Evolutionary conservation across 2,113 vertebrate species (phyloP).

Genomic region (Anguilla japonica): DNA sequence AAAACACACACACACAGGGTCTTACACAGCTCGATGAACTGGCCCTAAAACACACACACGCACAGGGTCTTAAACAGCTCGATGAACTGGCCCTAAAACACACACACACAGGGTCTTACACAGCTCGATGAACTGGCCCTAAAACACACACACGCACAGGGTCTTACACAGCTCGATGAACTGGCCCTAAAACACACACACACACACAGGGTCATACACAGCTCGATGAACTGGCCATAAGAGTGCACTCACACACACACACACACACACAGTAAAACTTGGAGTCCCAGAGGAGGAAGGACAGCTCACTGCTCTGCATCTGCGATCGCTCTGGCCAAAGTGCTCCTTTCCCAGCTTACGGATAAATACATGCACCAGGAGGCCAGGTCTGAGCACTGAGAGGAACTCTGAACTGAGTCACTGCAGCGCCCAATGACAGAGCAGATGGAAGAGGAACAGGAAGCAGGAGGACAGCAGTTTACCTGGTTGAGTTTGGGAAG

Average conservation of each 20-base stretch:
- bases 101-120: background rate
- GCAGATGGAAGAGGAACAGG: background rate
- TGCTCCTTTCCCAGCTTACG: too few relatives aligned
- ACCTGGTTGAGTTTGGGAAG: constrained; percentile 95
- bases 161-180: too few relatives aligned
- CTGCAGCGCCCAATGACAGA: background rate
- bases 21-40: constrained; percentile 85
- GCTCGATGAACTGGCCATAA: constrained; percentile 95
- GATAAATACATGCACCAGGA: background rate
- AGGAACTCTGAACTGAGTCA: too few relatives aligned
- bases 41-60: background rate
- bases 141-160: too few relatives aligned
- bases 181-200: too few relatives aligned
- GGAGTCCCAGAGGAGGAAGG: too few relatives aligned
- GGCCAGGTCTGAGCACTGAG: too few relatives aligned
- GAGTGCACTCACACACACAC: background rate
- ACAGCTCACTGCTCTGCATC: too few relatives aligned
- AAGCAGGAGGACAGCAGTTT: background rate
- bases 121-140: too few relatives aligned
- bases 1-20: constrained; percentile 70
- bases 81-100: background rate
- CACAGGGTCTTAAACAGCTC: too few relatives aligned
- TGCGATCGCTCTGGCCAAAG: too few relatives aligned
- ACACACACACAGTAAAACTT: too few relatives aligned
- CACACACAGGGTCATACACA: constrained; percentile 62